These are phyloP conservation scores for Pollicipes pollicipes DNA, from an alignment of 1,140 invertebrate species.

Conservation along the genomic window DNA sequence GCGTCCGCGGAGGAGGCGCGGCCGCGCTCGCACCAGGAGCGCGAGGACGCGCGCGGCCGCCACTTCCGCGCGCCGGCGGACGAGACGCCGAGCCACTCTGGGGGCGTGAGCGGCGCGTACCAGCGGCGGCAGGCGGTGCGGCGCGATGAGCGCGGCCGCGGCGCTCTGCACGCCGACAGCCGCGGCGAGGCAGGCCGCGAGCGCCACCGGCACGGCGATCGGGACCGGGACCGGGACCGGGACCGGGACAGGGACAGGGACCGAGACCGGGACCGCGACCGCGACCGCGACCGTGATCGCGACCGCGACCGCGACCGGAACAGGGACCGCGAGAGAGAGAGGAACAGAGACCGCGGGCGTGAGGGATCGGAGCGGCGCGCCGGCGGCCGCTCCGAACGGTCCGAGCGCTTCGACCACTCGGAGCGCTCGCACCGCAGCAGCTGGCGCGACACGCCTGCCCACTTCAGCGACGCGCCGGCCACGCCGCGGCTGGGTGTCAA, in stretches of 20 bases:
- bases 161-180: slow-evolving; percentile 10
- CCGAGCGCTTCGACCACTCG: slow-evolving; percentile 9
- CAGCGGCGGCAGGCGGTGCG: slow-evolving; percentile 25
- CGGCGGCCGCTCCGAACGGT: slow-evolving; percentile 14
- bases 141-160: slow-evolving; percentile 9
- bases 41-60: slow-evolving; percentile 4
- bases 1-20: not conserved
- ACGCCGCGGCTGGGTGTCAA: slow-evolving; percentile 14
- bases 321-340: slow-evolving; percentile 18
- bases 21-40: not conserved
- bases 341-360: slow-evolving; percentile 19
- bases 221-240: slow-evolving; percentile 22
- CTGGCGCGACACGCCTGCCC: slow-evolving; percentile 15
- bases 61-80: slow-evolving; percentile 42
- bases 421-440: slow-evolving; percentile 13
- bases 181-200: slow-evolving; percentile 14
- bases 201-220: slow-evolving; percentile 23
- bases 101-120: slow-evolving; percentile 43
- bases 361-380: slow-evolving; percentile 19
- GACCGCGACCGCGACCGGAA: slow-evolving; percentile 23
- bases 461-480: slow-evolving; percentile 18
- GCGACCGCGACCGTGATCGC: slow-evolving; percentile 12
- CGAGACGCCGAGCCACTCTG: slow-evolving; percentile 85
- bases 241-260: slow-evolving; percentile 17
- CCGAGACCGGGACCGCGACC: slow-evolving; percentile 15